Evolutionary conservation across 2,113 vertebrate genomes (phyloP), one percentile per base, ranked within the genome.

Genomic region (Pelvicachromis taeniatus): DNA sequence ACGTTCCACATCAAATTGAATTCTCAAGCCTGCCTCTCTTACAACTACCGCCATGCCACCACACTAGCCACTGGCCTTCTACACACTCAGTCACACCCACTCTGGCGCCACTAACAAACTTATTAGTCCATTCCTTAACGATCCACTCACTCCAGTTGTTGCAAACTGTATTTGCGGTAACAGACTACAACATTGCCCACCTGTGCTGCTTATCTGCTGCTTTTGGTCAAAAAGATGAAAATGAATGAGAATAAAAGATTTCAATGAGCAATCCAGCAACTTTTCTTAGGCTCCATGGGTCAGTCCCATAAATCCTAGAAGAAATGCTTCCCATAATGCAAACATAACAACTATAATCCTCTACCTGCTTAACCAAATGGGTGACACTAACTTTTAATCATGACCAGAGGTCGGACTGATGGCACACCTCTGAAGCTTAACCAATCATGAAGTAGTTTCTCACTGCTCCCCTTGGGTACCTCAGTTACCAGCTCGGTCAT

Each of bases 401-500:
- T 75, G 52, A 31, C 16, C 70, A n/a, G 10, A 75, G 17, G 1
- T 38, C 61, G 42, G 89, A 73, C 55, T 81, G 85, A 87, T 77
- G 40, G 45, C 13, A 10, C 26, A 29, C 50, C 53, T 78, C 9
- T 42, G 29, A 29, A 9, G 56, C 38, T 40, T 40, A 85, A 75
- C 58, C 73, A 88, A 31, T 87, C 63, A 70, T 52, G 29, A 17
- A 58, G 35, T 7, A 42, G 70, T 54, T 45, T 54, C 21, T 23
- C 56, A 16, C n/a, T 19, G 35, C 9, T 33, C 63, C 80, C 35
- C 6, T 16, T 2, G 16, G n/a, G 78, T 38, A 40, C 63, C 56
- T 85, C 50, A 31, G 73, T 85, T 81, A 84, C 75, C 77, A 19
- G 55, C 29, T 53, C 63, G 84, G 82, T 82, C 73, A 91, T 75